Evolutionary conservation across 2,888 invertebrate species (phyloP).

Genomic region (Sturmia bella): DNA sequence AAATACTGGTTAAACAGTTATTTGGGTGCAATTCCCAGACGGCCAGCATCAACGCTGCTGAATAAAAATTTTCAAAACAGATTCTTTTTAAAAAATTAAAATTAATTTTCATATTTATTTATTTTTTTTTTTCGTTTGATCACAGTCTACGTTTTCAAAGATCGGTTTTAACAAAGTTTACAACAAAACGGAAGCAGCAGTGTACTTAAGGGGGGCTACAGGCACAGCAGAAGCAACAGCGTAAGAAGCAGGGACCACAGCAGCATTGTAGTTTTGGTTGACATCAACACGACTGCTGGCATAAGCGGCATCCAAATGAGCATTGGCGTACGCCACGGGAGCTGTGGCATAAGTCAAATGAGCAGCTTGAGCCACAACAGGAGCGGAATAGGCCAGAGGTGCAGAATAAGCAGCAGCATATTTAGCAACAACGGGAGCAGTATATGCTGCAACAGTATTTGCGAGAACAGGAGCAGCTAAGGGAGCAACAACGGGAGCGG

Average conservation of each 20-base stretch:
- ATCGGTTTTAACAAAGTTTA: slow-evolving; percentile 22
- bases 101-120: too few species aligned
- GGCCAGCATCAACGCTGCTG: too few species aligned
- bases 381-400: slow-evolving; percentile 69
- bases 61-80: too few species aligned
- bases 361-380: slow-evolving; percentile 65
- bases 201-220: slow-evolving; percentile 55
- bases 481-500: background rate
- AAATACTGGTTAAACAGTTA: too few species aligned
- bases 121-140: background rate
- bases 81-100: too few species aligned
- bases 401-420: slow-evolving; percentile 26
- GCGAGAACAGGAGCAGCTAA: background rate
- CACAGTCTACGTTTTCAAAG: slow-evolving; percentile 2
- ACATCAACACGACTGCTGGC: slow-evolving; percentile 63
- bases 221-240: slow-evolving; percentile 58
- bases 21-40: too few species aligned
- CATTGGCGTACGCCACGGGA: slow-evolving; percentile 62
- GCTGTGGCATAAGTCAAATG: slow-evolving; percentile 55
- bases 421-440: slow-evolving; percentile 75
- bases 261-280: slow-evolving; percentile 65
- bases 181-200: slow-evolving; percentile 53
- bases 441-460: slow-evolving; percentile 59
- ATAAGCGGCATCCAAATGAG: slow-evolving; percentile 62
- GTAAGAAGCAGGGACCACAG: slow-evolving; percentile 62